Evolutionary conservation across 2,113 vertebrate species (phyloP).

Genomic region (Peromyscus polionotus): DNA sequence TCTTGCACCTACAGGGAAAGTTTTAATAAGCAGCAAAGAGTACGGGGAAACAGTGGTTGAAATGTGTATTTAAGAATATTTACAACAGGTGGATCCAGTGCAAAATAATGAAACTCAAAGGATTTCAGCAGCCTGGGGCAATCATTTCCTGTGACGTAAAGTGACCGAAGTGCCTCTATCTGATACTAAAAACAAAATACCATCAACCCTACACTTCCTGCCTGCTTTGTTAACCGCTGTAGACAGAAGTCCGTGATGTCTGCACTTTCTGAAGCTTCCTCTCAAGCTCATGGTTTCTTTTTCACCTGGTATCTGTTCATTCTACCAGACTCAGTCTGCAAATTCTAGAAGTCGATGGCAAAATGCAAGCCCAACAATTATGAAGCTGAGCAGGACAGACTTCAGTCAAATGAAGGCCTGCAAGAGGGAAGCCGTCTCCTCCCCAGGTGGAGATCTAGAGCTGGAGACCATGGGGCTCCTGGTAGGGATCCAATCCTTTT

Average conservation of each 20-base stretch:
- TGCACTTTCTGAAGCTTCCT: background rate
- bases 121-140: slow-evolving; percentile 65
- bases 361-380: background rate
- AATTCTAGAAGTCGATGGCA: background rate
- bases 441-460: background rate
- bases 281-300: background rate
- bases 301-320: background rate
- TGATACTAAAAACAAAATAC: slow-evolving; percentile 35
- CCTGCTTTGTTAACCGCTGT: background rate
- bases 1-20: slow-evolving; percentile 77
- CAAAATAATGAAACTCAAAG: slow-evolving; percentile 79
- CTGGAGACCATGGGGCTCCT: background rate
- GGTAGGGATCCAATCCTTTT: background rate
- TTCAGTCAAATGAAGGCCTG: background rate
- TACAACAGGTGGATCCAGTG: slow-evolving; percentile 80
- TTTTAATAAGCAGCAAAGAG: slow-evolving; percentile 67
- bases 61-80: slow-evolving; percentile 70
- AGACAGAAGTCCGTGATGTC: background rate
- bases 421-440: background rate
- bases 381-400: accelerated
- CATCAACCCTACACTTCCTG: background rate
- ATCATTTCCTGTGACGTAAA: slow-evolving; percentile 71
- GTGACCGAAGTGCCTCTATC: slow-evolving; percentile 81
- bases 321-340: background rate
- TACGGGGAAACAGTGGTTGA: slow-evolving; percentile 71